Conservation (phyloP, 2,113 vertebrate species). For the Spheniscus mendiculus region DNA sequence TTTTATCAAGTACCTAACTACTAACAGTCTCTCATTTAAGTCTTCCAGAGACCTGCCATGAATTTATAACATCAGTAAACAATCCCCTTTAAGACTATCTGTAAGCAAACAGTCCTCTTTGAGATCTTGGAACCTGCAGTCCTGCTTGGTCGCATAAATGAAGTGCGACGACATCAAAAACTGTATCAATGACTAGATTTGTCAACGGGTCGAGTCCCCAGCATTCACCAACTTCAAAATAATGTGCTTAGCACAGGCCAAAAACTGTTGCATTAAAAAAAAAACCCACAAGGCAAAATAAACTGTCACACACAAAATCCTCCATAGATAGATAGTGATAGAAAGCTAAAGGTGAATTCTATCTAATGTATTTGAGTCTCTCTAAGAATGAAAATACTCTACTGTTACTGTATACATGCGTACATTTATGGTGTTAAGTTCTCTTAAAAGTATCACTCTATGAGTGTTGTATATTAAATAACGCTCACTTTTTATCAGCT, state of each 20-base stretch:
- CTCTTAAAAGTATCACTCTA: not conserved
- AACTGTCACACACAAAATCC: not conserved
- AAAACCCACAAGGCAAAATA: not conserved
- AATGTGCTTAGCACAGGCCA: not conserved
- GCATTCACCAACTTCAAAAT: not conserved
- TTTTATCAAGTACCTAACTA: not conserved
- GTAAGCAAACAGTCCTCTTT: not conserved
- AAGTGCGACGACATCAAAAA: not conserved
- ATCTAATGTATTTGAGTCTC: not conserved
- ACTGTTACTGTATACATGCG: not conserved
- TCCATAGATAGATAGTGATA: not conserved
- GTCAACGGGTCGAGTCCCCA: not conserved
- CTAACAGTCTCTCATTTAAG: not conserved
- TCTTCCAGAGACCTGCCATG: not conserved
- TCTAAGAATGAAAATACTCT: not conserved
- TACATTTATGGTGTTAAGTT: not conserved
- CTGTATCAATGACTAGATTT: not conserved
- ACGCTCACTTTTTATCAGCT: slow-evolving; percentile 16
- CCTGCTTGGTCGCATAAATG: not conserved
- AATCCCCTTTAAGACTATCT: not conserved
- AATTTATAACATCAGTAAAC: not conserved
- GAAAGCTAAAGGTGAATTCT: not conserved
- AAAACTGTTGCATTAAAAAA: not conserved
- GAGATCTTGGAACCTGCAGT: not conserved
- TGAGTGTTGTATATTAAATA: not conserved